Conservation (phyloP, 2,113 vertebrate species). For the Xiphorhynchus elegans region DNA sequence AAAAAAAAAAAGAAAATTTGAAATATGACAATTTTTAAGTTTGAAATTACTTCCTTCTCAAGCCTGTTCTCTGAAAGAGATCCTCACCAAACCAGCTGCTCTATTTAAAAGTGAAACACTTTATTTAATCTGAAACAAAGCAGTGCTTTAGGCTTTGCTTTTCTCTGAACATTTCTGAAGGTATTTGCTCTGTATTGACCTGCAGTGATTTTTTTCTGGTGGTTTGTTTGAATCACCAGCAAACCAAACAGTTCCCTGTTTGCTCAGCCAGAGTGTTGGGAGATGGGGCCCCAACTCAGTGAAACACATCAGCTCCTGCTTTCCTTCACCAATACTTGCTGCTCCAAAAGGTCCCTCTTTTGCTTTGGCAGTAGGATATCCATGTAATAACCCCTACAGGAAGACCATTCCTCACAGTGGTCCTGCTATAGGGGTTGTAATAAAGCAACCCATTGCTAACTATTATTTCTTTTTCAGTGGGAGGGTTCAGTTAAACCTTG, state of each 20-base stretch:
- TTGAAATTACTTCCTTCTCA: not conserved
- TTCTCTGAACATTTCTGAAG: not conserved
- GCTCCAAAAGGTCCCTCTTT: not conserved
- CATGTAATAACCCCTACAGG: not conserved
- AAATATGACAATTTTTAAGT: not conserved
- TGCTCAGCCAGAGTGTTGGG: not conserved
- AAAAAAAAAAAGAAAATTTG: not conserved
- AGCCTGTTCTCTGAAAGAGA: not conserved
- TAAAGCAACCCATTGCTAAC: not conserved
- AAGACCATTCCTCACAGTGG: not conserved
- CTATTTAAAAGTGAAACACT: not conserved
- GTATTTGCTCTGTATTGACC: constrained; percentile 17
- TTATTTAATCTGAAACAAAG: constrained; percentile 23
- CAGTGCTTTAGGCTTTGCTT: not conserved
- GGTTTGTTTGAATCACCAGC: constrained; percentile 19
- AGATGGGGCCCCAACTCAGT: not conserved
- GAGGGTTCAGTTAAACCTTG: not conserved
- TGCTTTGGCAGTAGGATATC: not conserved
- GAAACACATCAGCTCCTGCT: not conserved
- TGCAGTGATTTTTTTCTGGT: not conserved
- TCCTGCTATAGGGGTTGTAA: not conserved
- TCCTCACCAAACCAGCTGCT: not conserved
- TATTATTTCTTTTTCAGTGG: not conserved
- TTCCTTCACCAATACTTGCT: not conserved
- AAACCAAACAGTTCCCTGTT: constrained; percentile 46